These are phyloP conservation scores for Venustaconcha ellipsiformis DNA, from an alignment of 1,140 invertebrate genomes.

Conservation along the genomic window DNA sequence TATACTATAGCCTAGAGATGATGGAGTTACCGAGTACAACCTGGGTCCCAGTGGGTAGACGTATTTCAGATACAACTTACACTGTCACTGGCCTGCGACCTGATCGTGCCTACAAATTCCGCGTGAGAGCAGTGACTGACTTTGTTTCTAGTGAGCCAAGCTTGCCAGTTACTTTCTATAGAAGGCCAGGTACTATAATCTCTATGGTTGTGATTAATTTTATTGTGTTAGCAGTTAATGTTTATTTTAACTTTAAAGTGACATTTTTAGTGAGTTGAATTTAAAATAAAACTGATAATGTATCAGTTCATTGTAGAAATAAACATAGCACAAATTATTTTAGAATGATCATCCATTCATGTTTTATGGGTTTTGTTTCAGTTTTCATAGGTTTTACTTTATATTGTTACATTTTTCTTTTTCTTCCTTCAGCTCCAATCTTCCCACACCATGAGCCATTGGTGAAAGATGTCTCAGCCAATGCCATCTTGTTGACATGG, in stretches of 20 bases:
- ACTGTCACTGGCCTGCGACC: constrained; percentile 53
- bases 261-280: neutral
- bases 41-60: constrained; percentile 54
- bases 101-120: constrained; percentile 89
- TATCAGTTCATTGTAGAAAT: neutral
- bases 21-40: constrained; percentile 52
- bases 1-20: constrained; percentile 62
- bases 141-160: constrained; percentile 93
- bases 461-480: constrained; percentile 44
- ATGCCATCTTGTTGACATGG: constrained; percentile 49
- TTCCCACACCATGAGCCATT: constrained; percentile 48
- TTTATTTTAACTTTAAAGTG: neutral
- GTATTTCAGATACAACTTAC: constrained; percentile 54
- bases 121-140: constrained; percentile 96
- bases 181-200: constrained; percentile 45
- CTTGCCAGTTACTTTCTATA: constrained; percentile 47
- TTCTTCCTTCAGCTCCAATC: constrained; percentile 39
- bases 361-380: no score
- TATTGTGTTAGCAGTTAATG: neutral
- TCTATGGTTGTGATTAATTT: neutral
- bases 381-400: neutral
- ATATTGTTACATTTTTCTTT: neutral
- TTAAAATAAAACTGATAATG: neutral
- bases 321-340: neutral
- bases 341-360: neutral